phyloP scores from a whole-genome alignment of 2,113 vertebrate species.

The Sylvietta virens region DNA sequence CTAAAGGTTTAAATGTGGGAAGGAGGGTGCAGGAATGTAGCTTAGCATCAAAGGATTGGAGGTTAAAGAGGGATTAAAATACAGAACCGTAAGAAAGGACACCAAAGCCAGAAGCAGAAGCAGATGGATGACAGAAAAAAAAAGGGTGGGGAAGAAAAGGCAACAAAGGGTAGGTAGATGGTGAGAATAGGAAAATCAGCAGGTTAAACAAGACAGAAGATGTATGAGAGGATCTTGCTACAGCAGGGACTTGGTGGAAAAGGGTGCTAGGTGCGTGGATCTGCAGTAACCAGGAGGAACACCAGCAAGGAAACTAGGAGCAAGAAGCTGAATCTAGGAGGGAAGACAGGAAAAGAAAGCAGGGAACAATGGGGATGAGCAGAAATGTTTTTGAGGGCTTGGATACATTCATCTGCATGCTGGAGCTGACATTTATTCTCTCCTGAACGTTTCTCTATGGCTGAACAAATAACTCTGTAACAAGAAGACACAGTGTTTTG shows the following conservation, averaged over 20 bases:
- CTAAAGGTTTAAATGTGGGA: not conserved
- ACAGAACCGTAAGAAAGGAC: not conserved
- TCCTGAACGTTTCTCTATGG: not conserved
- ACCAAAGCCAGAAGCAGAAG: not conserved
- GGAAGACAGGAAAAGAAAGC: not conserved
- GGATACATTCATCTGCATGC: not conserved
- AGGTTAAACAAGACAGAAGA: not conserved
- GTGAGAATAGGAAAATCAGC: not conserved
- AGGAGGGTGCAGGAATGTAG: not conserved
- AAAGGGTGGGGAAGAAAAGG: not conserved
- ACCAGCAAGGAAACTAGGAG: not conserved
- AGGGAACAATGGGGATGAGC: not conserved
- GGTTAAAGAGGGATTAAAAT: not conserved
- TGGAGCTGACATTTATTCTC: not conserved
- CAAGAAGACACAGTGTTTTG: not conserved
- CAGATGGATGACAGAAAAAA: not conserved
- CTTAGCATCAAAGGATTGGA: not conserved
- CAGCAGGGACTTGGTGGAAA: not conserved
- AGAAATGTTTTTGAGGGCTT: not conserved
- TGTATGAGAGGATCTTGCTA: not conserved
- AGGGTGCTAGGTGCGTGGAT: not conserved
- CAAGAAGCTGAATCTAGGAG: not conserved
- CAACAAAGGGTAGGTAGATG: not conserved
- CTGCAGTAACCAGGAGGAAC: not conserved
- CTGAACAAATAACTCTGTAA: not conserved